Percentiles rank a stretch among this genome's conserved stretches.
These are phyloP conservation scores for Pristionchus exspectatus DNA, from an alignment of 2,888 invertebrate species.

Conservation along the genomic window DNA sequence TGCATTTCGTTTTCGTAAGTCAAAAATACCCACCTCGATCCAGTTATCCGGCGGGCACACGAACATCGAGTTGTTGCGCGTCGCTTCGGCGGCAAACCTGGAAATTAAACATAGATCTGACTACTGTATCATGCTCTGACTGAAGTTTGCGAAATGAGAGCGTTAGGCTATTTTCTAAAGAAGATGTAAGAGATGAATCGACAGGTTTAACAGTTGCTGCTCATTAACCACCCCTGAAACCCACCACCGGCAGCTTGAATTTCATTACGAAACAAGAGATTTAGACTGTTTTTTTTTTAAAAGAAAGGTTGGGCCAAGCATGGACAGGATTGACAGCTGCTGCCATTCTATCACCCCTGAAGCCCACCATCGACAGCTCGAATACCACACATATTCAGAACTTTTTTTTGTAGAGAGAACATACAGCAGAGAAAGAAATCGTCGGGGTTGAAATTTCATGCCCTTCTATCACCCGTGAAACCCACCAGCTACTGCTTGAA, in stretches of 20 bases:
- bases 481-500: neutral
- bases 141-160: neutral
- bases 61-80: slow-evolving; percentile 49
- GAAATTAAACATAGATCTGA: neutral
- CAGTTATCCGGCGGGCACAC: slow-evolving; percentile 52
- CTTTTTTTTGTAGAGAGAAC: too few relatives aligned
- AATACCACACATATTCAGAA: too few relatives aligned
- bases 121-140: too few relatives aligned
- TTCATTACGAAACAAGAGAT: too few relatives aligned
- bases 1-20: neutral
- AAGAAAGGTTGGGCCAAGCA: too few relatives aligned
- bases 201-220: too few relatives aligned
- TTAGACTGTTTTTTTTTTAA: too few relatives aligned
- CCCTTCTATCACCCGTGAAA: neutral
- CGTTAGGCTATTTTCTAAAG: neutral
- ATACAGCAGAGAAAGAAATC: too few relatives aligned
- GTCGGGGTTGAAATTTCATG: too few relatives aligned
- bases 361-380: neutral
- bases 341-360: neutral
- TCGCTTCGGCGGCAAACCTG: slow-evolving; percentile 22
- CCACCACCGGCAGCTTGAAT: too few relatives aligned
- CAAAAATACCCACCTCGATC: slow-evolving; percentile 39
- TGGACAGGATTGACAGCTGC: neutral
- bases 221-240: too few relatives aligned
- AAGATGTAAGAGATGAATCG: too few relatives aligned